These are phyloP conservation scores for Lemur catta DNA, from an alignment of 2,797 vertebrate species.

Conservation along the genomic window DNA sequence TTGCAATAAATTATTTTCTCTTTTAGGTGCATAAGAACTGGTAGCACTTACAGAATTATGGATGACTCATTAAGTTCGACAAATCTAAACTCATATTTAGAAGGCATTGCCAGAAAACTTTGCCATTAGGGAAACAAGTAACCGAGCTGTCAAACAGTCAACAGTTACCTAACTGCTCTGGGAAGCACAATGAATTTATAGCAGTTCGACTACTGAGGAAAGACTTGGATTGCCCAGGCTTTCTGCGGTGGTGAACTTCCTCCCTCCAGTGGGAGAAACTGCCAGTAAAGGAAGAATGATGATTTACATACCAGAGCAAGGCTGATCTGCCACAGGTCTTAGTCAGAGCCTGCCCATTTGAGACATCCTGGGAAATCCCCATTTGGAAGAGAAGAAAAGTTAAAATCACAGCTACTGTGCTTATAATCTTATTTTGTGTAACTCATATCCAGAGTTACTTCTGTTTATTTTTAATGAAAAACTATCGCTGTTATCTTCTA, in stretches of 20 bases:
- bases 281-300: slow-evolving; percentile 55
- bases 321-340: slow-evolving; percentile 56
- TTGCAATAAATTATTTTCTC: background rate
- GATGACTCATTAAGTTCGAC: slow-evolving; percentile 55
- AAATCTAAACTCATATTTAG: background rate
- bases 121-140: slow-evolving; percentile 22
- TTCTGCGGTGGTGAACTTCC: slow-evolving; percentile 71
- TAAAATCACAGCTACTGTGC: slow-evolving; percentile 71
- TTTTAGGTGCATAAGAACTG: background rate
- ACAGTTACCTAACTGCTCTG: slow-evolving; percentile 29
- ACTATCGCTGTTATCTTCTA: background rate
- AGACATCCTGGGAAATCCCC: slow-evolving; percentile 82
- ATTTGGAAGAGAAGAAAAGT: slow-evolving; percentile 75
- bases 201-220: slow-evolving; percentile 54
- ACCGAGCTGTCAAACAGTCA: slow-evolving; percentile 49
- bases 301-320: slow-evolving; percentile 71
- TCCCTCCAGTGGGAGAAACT: slow-evolving; percentile 58
- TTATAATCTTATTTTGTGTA: background rate
- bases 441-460: background rate
- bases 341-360: slow-evolving; percentile 79
- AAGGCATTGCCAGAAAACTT: slow-evolving; percentile 46
- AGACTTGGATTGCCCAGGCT: slow-evolving; percentile 43
- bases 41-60: background rate
- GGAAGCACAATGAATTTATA: slow-evolving; percentile 43
- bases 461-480: background rate